Conservation (phyloP, 1,140 invertebrate species). For the Mycetomoellerius zeteki region DNA sequence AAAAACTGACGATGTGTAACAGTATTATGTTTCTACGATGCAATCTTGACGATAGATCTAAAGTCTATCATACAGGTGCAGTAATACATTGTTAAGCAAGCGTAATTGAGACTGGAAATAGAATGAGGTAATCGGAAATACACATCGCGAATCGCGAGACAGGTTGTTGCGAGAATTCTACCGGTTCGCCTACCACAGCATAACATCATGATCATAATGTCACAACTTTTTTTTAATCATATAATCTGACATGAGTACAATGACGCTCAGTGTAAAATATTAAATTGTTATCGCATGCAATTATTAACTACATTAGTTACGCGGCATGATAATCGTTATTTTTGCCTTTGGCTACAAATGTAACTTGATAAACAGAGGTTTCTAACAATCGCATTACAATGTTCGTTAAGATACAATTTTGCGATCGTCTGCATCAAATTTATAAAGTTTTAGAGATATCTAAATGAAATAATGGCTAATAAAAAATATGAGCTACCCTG, state of each 20-base stretch:
- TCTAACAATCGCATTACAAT: neutral
- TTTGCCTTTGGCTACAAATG: neutral
- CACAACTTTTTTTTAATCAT: neutral
- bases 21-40: neutral
- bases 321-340: neutral
- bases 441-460: neutral
- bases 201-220: constrained; percentile 6
- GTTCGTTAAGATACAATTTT: neutral
- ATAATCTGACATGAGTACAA: neutral
- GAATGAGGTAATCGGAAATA: constrained; percentile 39
- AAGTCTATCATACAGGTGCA: neutral
- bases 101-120: neutral
- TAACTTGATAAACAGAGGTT: neutral
- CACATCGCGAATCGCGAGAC: constrained; percentile 3
- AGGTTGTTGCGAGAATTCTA: constrained; percentile 21
- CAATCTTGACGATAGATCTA: neutral
- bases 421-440: neutral
- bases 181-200: neutral
- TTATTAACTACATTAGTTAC: neutral
- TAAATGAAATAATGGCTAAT: neutral
- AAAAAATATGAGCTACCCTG: too few species aligned
- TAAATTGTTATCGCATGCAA: neutral
- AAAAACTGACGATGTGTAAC: neutral
- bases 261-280: neutral
- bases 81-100: constrained; percentile 14